A percentile compares a stretch with the other conserved stretches of the same genome.
Evolutionary conservation across 92 coral and sea anemone species (phyloP).

Genomic region (Epizoanthus illoricatus): DNA sequence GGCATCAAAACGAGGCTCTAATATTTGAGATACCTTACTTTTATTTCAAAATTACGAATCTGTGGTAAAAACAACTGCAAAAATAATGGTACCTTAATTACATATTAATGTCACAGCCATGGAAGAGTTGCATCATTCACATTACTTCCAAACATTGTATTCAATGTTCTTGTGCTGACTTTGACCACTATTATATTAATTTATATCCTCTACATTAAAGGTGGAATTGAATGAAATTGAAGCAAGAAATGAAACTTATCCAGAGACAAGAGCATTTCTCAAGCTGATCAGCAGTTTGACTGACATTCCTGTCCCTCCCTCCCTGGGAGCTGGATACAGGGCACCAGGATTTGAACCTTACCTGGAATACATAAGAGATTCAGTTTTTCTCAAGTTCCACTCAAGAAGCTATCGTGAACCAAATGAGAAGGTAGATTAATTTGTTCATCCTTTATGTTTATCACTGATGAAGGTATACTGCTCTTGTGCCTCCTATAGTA

Average conservation of each 20-base stretch:
- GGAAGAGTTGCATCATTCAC: too few species aligned
- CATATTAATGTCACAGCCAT: too few species aligned
- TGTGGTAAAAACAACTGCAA: too few species aligned
- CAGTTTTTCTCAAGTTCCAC: slow-evolving; percentile 87
- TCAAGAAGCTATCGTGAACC: slow-evolving; percentile 90
- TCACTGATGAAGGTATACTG: too few species aligned
- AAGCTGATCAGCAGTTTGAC: slow-evolving; percentile 77
- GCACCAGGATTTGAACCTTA: slow-evolving; percentile 97
- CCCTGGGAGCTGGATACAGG: slow-evolving; percentile 93
- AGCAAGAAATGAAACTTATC: slow-evolving; percentile 87
- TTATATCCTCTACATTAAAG: slow-evolving; percentile 33
- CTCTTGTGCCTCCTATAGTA: too few species aligned
- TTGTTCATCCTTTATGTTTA: too few species aligned
- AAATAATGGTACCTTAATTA: too few species aligned
- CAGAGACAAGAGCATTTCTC: slow-evolving; percentile 93
- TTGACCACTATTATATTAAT: not conserved
- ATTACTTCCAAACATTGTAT: too few species aligned
- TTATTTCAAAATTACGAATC: too few species aligned
- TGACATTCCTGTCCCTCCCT: slow-evolving; percentile 83
- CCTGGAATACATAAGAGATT: slow-evolving; percentile 77
- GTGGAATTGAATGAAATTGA: slow-evolving; percentile 95
- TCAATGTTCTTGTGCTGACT: too few species aligned
- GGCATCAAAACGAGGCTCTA: too few species aligned
- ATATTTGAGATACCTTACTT: too few species aligned
- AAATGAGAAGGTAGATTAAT: slow-evolving; percentile 74